Evolutionary conservation across 35 echinoderm and acorn worm species (phyloP).

Genomic region (Holothuria glaberrima): DNA sequence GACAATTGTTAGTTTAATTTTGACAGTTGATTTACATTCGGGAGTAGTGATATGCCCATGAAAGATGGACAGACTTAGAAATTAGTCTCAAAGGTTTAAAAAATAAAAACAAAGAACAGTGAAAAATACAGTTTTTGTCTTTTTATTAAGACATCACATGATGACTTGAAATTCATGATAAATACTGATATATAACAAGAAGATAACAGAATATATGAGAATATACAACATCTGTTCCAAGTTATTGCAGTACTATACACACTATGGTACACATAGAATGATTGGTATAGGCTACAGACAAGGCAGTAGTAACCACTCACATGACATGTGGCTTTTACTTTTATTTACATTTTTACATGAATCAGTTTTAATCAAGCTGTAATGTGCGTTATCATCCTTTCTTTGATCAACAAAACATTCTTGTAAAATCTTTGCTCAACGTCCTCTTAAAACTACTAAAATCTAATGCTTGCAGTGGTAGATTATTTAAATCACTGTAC

Average conservation of each 20-base stretch:
- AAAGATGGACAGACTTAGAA: no score
- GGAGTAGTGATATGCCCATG: no score
- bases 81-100: no score
- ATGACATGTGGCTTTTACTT: background rate
- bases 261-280: background rate
- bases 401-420: background rate
- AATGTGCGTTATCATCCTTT: background rate
- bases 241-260: constrained; percentile 18
- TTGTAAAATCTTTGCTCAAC: no score
- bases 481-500: no score
- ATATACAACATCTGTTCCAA: constrained; percentile 28
- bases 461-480: no score
- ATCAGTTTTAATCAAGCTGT: background rate
- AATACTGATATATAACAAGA: constrained; percentile 36
- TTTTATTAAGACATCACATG: background rate
- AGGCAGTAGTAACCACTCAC: background rate
- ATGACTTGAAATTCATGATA: constrained; percentile 6
- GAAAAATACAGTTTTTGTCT: no score
- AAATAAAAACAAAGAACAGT: no score
- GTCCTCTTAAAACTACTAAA: no score
- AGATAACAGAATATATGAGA: constrained; percentile 22
- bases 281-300: background rate
- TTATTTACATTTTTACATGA: constrained; percentile 7
- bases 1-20: no score
- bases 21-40: no score